Conservation (phyloP, 1,140 invertebrate genomes). For the Dermatophagoides farinae region DNA sequence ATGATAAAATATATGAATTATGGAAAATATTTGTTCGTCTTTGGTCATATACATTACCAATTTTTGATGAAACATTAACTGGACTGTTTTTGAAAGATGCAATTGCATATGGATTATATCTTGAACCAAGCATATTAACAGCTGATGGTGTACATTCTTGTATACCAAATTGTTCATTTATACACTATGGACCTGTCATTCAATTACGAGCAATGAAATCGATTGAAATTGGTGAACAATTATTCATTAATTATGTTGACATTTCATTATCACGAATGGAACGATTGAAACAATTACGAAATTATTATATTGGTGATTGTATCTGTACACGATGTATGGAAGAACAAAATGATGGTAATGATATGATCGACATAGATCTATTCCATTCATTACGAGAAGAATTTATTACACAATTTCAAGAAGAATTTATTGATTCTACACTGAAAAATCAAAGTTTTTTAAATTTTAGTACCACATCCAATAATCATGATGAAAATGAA, state of each 20-base stretch:
- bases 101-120: background rate
- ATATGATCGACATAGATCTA: background rate
- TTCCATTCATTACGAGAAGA: background rate
- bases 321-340: background rate
- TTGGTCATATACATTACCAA: background rate
- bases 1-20: background rate
- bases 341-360: background rate
- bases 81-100: background rate
- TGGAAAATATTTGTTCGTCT: constrained; percentile 5
- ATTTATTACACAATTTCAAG: background rate
- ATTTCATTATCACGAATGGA: background rate
- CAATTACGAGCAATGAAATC: background rate
- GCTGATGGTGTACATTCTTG: background rate
- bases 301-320: background rate
- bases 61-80: background rate
- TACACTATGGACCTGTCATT: background rate
- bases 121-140: background rate
- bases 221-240: background rate
- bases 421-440: background rate
- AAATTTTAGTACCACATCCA: background rate
- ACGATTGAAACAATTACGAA: background rate
- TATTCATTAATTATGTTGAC: background rate
- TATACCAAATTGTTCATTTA: background rate
- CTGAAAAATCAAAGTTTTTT: background rate
- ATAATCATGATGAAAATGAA: background rate